Evolutionary conservation across 2,888 invertebrate genomes (phyloP).

Genomic region (Drosophila neonasuta): DNA sequence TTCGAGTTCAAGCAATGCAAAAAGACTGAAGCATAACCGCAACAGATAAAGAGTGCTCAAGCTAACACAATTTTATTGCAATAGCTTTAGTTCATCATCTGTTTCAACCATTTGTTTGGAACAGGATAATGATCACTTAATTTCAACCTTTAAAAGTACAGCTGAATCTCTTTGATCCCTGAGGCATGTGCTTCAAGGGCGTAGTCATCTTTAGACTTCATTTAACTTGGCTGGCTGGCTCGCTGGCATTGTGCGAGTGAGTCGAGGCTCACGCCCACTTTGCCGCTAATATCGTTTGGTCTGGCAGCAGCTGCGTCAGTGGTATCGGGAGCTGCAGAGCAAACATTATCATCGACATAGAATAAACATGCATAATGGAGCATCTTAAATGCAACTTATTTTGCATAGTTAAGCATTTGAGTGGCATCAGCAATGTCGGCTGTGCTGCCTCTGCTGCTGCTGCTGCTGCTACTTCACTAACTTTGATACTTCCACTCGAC

Average conservation of each 20-base stretch:
- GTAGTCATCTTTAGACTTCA: slow-evolving; percentile 46
- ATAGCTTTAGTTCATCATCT: background rate
- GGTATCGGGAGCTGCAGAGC: slow-evolving; percentile 7
- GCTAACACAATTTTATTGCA: background rate
- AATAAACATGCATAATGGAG: slow-evolving; percentile 80
- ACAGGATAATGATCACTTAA: background rate
- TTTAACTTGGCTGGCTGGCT: slow-evolving; percentile 47
- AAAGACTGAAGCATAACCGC: background rate
- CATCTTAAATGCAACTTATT: slow-evolving; percentile 79
- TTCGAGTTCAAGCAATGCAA: background rate
- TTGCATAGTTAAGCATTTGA: slow-evolving; percentile 79
- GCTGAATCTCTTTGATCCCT: slow-evolving; percentile 52
- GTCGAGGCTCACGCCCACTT: background rate
- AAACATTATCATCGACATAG: slow-evolving; percentile 71
- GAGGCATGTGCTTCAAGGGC: slow-evolving; percentile 31
- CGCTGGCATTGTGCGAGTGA: too few relatives aligned
- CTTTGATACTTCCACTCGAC: slow-evolving; percentile 77
- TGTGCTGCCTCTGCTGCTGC: background rate
- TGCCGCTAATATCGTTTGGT: slow-evolving; percentile 33
- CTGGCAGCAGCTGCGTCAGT: slow-evolving; percentile 6
- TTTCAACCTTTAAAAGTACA: slow-evolving; percentile 3
- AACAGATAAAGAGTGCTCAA: background rate
- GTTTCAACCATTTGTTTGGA: background rate
- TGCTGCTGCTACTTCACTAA: slow-evolving; percentile 65
- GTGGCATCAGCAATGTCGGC: slow-evolving; percentile 56